Evolutionary conservation across 2,888 invertebrate genomes (phyloP).

Genomic region (Spisula solida): DNA sequence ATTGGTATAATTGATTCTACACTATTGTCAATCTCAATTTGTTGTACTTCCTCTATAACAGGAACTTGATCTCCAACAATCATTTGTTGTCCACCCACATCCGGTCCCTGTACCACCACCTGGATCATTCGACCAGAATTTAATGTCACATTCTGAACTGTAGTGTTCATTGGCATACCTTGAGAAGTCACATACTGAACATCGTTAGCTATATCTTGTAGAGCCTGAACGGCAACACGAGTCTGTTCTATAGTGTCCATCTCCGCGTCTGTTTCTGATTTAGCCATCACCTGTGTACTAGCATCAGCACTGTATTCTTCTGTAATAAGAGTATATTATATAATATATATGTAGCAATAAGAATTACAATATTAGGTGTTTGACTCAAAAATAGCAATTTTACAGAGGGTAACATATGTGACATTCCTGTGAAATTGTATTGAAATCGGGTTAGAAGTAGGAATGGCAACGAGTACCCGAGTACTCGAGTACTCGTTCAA

Average conservation of each 20-base stretch:
- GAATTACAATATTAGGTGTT: no score
- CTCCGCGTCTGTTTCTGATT: slow-evolving; percentile 40
- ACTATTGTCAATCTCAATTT: slow-evolving; percentile 70
- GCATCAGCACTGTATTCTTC: slow-evolving; percentile 36
- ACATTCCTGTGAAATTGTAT: no score
- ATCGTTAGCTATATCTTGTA: slow-evolving; percentile 71
- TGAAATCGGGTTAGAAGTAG: no score
- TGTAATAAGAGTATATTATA: slow-evolving; percentile 3
- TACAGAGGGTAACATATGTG: no score
- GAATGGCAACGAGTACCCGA: no score
- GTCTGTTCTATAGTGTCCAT: slow-evolving; percentile 66
- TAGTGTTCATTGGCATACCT: slow-evolving; percentile 50
- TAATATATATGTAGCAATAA: no score
- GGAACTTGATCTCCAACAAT: slow-evolving; percentile 40
- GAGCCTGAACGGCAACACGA: slow-evolving; percentile 69
- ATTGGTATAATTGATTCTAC: slow-evolving; percentile 70
- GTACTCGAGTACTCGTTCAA: no score
- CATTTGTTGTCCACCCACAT: slow-evolving; percentile 34
- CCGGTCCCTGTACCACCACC: slow-evolving; percentile 53
- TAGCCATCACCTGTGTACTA: slow-evolving; percentile 40
- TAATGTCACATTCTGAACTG: slow-evolving; percentile 66
- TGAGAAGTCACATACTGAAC: slow-evolving; percentile 55
- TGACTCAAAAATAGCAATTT: no score
- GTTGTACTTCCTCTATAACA: slow-evolving; percentile 66
- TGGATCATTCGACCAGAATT: slow-evolving; percentile 71